Evolutionary conservation across 2,113 vertebrate species (phyloP).

Genomic region (Ondatra zibethicus): DNA sequence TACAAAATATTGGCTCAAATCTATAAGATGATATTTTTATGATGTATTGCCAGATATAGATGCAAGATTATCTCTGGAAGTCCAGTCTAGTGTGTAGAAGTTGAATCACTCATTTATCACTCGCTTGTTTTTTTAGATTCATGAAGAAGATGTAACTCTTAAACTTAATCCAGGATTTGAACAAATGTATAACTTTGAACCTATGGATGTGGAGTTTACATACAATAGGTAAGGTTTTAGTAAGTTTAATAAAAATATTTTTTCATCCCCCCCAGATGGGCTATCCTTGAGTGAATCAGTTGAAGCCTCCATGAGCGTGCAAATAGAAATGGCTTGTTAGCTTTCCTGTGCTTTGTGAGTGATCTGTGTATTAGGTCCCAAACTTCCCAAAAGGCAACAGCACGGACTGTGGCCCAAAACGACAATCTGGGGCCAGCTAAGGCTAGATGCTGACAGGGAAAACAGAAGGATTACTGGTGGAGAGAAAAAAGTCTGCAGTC

Average conservation of each 20-base stretch:
- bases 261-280: fast-evolving
- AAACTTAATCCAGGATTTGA: constrained; percentile 91
- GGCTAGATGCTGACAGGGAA: background rate
- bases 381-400: background rate
- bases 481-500: background rate
- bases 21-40: background rate
- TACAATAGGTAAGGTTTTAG: constrained; percentile 88
- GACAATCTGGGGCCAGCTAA: background rate
- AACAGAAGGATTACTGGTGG: background rate
- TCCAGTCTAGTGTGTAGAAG: background rate
- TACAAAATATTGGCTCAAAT: background rate
- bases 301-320: fast-evolving
- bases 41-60: background rate
- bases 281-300: fast-evolving
- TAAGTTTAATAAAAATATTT: background rate
- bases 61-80: background rate
- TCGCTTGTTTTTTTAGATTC: constrained; percentile 84
- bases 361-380: background rate
- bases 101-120: background rate
- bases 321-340: fast-evolving
- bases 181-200: constrained; percentile 91
- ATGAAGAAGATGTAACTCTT: constrained; percentile 92
- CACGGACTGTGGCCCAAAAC: background rate
- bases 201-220: constrained; percentile 95
- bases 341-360: fast-evolving